These are phyloP conservation scores for Rutilus rutilus DNA, from an alignment of 2,113 vertebrate species.

Conservation along the genomic window DNA sequence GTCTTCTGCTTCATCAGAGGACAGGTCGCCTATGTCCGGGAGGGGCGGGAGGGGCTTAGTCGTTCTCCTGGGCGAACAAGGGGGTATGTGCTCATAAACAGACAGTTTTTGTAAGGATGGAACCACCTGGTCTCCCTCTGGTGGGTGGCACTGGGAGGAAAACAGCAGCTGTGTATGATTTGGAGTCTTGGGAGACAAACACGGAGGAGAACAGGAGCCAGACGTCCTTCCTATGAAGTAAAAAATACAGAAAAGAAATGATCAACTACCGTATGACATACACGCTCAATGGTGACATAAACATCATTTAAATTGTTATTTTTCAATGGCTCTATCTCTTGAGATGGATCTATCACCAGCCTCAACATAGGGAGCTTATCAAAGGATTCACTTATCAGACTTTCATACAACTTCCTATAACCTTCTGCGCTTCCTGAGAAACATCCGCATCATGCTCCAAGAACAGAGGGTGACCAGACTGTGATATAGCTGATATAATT, in stretches of 20 bases:
- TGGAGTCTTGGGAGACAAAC: constrained; percentile 65
- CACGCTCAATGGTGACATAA: no score
- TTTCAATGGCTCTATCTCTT: constrained; percentile 4
- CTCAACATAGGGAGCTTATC: constrained; percentile 73
- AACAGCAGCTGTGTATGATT: constrained; percentile 65
- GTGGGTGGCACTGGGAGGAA: constrained; percentile 58
- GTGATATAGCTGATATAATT: constrained; percentile 56
- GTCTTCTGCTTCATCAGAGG: constrained; percentile 84
- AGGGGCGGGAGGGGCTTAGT: constrained; percentile 89
- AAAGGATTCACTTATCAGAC: constrained; percentile 58
- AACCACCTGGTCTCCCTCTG: constrained; percentile 79
- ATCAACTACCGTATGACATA: background rate
- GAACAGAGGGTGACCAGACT: constrained; percentile 73
- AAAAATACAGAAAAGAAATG: constrained; percentile 40
- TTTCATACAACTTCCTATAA: constrained; percentile 75
- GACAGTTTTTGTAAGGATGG: constrained; percentile 84
- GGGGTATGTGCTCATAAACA: constrained; percentile 71
- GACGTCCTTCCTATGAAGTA: constrained; percentile 67
- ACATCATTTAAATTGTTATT: background rate
- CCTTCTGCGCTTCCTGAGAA: constrained; percentile 69
- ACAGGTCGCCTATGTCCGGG: constrained; percentile 78
- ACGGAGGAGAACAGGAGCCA: constrained; percentile 51
- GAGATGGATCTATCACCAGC: constrained; percentile 51
- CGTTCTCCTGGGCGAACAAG: constrained; percentile 73
- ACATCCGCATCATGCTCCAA: constrained; percentile 71